Evolutionary conservation across 2,113 vertebrate genomes (phyloP).

Genomic region (Scolopax mira): DNA sequence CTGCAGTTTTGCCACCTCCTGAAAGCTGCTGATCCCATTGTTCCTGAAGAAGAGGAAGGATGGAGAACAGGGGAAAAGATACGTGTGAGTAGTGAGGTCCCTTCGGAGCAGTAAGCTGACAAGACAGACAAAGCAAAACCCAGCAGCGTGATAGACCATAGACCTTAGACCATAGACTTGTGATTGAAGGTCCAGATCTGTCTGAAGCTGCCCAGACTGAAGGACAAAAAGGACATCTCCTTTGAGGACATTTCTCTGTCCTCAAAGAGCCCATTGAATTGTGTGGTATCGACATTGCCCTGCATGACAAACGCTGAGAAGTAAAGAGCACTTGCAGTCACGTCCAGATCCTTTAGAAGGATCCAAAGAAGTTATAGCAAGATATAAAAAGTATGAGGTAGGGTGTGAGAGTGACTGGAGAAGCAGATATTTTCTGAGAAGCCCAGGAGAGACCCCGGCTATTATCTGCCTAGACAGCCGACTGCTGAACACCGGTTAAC

Average conservation of each 20-base stretch:
- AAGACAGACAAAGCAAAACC: background rate
- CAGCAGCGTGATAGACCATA: background rate
- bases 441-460: background rate
- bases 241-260: background rate
- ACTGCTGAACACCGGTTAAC: background rate
- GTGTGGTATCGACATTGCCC: rapidly evolving
- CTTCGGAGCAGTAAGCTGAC: background rate
- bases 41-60: slow-evolving; percentile 45
- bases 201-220: background rate
- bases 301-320: rapidly evolving
- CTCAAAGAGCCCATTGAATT: background rate
- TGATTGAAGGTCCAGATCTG: background rate
- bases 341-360: background rate
- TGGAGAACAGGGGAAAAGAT: background rate
- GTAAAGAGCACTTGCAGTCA: background rate
- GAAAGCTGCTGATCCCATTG: slow-evolving; percentile 59
- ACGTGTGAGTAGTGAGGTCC: background rate
- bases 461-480: background rate
- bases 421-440: background rate
- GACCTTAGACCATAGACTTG: background rate
- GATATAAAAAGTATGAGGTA: background rate
- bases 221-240: background rate
- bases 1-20: slow-evolving; percentile 70
- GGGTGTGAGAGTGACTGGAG: background rate
- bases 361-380: background rate